Conservation (phyloP, 2,797 vertebrate genomes). For the Amblyraja radiata region DNA sequence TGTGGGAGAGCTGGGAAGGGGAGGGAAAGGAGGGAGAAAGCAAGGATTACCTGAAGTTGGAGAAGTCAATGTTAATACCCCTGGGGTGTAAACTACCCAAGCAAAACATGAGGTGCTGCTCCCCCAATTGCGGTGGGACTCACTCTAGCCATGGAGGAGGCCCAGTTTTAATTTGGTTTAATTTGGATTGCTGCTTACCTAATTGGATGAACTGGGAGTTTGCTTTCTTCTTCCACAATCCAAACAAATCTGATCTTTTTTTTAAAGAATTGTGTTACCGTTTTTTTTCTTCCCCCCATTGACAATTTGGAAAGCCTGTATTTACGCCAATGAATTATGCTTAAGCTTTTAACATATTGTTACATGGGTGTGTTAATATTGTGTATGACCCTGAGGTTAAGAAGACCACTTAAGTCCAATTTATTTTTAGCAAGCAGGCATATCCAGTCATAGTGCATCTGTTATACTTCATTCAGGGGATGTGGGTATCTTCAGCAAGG, state of each 20-base stretch:
- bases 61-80: no score
- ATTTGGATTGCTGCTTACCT: constrained; percentile 6
- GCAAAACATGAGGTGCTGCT: no score
- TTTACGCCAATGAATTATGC: background rate
- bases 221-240: background rate
- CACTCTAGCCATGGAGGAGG: no score
- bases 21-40: no score
- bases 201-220: background rate
- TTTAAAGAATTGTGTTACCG: background rate
- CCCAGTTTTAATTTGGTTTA: background rate
- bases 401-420: background rate
- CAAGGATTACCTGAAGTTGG: no score
- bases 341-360: background rate
- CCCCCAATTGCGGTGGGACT: no score
- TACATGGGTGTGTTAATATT: background rate
- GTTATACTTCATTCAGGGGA: background rate
- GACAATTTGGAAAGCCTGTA: background rate
- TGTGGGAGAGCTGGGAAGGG: no score
- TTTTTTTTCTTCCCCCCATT: background rate
- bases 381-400: background rate
- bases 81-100: no score
- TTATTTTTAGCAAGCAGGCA: background rate
- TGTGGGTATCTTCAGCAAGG: background rate
- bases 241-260: background rate
- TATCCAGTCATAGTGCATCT: background rate